A percentile compares a stretch with the other conserved stretches of the same genome.
These are phyloP conservation scores for Dinothrombium tinctorium DNA, from an alignment of 1,140 invertebrate species.

Conservation along the genomic window DNA sequence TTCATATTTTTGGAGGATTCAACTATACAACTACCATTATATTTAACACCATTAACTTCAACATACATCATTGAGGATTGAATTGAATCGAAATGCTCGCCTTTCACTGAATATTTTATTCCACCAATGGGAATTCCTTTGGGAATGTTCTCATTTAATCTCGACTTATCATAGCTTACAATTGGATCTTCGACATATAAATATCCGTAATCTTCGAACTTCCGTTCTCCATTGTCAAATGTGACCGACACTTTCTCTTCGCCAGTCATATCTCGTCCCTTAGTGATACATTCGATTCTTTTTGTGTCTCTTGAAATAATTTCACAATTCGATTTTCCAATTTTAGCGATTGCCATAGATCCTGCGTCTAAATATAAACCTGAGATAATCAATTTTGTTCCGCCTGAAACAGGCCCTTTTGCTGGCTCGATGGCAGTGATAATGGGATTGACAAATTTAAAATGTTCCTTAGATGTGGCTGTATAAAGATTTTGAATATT, in stretches of 20 bases:
- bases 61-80: constrained; percentile 79
- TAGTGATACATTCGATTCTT: constrained; percentile 60
- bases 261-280: constrained; percentile 34
- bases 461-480: constrained; percentile 36
- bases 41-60: constrained; percentile 47
- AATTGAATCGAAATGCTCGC: constrained; percentile 62
- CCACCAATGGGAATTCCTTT: constrained; percentile 37
- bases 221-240: constrained; percentile 51
- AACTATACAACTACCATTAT: constrained; percentile 35
- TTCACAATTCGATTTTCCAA: constrained; percentile 61
- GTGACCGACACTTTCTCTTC: constrained; percentile 49
- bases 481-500: constrained; percentile 58
- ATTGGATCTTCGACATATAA: constrained; percentile 75
- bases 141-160: constrained; percentile 9
- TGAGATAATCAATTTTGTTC: constrained; percentile 62
- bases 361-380: constrained; percentile 87
- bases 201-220: constrained; percentile 44
- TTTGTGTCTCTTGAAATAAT: constrained; percentile 43
- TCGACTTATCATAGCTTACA: constrained; percentile 28
- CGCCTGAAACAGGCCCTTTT: constrained; percentile 74
- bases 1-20: constrained; percentile 51
- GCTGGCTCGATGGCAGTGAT: constrained; percentile 58
- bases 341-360: constrained; percentile 62
- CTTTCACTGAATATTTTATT: constrained; percentile 63
- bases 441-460: constrained; percentile 33